Base-by-base conservation (phyloP, 2,113 vertebrate genomes). In the Sinocyclocheilus grahami region DNA sequence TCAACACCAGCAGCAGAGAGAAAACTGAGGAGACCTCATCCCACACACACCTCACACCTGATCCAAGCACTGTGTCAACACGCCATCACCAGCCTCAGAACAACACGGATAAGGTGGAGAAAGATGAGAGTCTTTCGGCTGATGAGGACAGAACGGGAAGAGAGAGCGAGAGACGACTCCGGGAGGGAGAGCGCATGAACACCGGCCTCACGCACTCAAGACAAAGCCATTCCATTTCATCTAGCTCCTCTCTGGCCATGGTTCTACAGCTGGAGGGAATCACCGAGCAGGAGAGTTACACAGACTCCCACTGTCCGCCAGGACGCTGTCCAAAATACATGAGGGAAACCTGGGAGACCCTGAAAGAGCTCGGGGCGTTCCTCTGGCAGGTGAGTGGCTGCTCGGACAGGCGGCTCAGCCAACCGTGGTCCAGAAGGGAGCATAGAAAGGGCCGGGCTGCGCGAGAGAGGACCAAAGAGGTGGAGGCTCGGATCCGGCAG, bases 401-500 rank as follows among this genome's bases (percentile, higher is more conserved):
- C 90, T 98, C 92, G 92, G 96, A 33, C 95, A 96, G 84, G 95
- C 96, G 84, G 89, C 87, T 76, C 89, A 88, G 90, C 82, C 90
- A 92, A 86, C 92, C 90, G 0, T 87, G 79, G 86, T 65, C 90
- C 37, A 87, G 93, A 8, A 86, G 30, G 37, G 86, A 78, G 86
- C 89, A 71, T 30, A 86, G 83, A 83, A 91, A 0, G 62, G 81
- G 88, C 91, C 65, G 88, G 4, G 78, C 91, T 0, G 91, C 94
- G 27, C 95, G 94, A 89, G 95, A 92, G 60, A 90, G 86, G 20
- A 86, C 96, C 0, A 89, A 94, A 91, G 96, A 97, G 85, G 93
- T 96, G 0, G 95, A 97, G 91, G 95, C 96, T 37, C 94, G 91
- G 11, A 94, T 96, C 30, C 95, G 95, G 65, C 97, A 97, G 13